Conservation (phyloP, 2,797 vertebrate species). For the Heterohyrax brucei region DNA sequence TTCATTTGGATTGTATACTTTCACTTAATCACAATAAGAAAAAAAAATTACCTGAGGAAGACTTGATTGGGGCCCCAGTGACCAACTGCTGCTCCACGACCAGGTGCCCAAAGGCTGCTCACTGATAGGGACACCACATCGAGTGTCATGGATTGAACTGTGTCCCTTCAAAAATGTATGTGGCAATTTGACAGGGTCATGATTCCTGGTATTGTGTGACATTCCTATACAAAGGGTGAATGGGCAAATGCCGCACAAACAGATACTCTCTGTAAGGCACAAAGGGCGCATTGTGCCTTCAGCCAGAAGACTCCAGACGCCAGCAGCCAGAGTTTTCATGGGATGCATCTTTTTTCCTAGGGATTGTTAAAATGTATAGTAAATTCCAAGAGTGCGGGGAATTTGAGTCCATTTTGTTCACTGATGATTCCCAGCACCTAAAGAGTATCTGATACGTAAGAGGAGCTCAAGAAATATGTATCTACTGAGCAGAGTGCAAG, state of each 20-base stretch:
- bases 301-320: neutral
- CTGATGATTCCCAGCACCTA: neutral
- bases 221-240: neutral
- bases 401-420: neutral
- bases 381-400: neutral
- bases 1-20: too few relatives aligned
- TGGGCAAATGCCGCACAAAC: neutral
- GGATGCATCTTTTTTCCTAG: neutral
- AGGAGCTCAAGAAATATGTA: neutral
- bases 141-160: too few relatives aligned
- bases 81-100: neutral
- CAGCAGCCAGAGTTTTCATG: neutral
- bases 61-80: neutral
- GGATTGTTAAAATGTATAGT: neutral
- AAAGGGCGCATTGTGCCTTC: neutral
- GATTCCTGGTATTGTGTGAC: too few relatives aligned
- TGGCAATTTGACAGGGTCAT: too few relatives aligned
- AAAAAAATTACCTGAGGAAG: neutral
- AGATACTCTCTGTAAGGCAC: neutral
- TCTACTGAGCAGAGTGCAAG: neutral
- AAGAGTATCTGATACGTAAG: neutral
- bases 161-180: too few relatives aligned
- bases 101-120: neutral
- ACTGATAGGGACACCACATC: neutral
- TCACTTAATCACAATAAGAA: too few relatives aligned